These are phyloP conservation scores for Darevskia mixta DNA, from an alignment of 2,797 vertebrate species.

Conservation along the genomic window DNA sequence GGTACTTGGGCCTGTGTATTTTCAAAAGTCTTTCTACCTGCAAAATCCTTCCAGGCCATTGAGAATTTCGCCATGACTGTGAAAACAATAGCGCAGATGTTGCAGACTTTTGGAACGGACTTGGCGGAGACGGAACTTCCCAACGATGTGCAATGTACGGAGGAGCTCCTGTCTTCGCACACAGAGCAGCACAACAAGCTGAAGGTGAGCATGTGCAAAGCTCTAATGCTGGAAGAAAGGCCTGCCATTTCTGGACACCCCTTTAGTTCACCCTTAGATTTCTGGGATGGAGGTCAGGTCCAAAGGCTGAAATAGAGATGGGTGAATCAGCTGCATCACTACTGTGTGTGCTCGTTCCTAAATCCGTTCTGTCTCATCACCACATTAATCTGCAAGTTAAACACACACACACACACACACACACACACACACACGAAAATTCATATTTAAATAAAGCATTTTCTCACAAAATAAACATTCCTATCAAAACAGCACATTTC, in stretches of 20 bases:
- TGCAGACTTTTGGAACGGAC: conserved; percentile 90
- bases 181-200: conserved; percentile 86
- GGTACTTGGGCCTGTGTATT: too few relatives aligned
- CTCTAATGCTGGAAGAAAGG: not conserved
- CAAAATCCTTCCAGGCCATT: conserved; percentile 84
- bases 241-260: not conserved
- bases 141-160: conserved; percentile 88
- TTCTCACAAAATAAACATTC: too few relatives aligned
- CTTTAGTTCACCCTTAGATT: not conserved
- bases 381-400: too few relatives aligned
- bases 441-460: too few relatives aligned
- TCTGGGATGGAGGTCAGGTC: not conserved
- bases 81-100: conserved; percentile 92
- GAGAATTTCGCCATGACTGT: conserved; percentile 96
- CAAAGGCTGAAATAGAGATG: not conserved
- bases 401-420: too few relatives aligned
- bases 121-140: conserved; percentile 91
- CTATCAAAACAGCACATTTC: too few relatives aligned
- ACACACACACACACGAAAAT: too few relatives aligned
- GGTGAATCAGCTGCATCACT: too few relatives aligned
- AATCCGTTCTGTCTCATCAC: too few relatives aligned
- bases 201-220: conserved; percentile 79
- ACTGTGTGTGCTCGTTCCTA: too few relatives aligned
- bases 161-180: conserved; percentile 88
- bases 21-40: conserved; percentile 23